Conservation (phyloP, 1,140 invertebrate genomes). For the Brevipalpus yothersi region DNA sequence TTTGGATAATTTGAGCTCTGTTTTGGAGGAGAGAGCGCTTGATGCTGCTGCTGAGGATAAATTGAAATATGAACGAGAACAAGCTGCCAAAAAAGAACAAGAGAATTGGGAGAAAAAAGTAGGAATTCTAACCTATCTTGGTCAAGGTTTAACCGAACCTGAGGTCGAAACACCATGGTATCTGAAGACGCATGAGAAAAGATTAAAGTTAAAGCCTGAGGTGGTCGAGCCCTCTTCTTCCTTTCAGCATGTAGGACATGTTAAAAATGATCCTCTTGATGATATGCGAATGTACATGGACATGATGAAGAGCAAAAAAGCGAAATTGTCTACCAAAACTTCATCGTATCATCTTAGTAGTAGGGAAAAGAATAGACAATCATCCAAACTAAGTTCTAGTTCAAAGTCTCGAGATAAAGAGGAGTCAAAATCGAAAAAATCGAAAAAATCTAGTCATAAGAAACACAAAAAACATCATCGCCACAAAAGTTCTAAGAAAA, state of each 20-base stretch:
- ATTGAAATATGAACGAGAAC: conserved; percentile 60
- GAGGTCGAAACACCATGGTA: conserved; percentile 13
- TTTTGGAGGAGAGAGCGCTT: background rate
- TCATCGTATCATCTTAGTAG: conserved; percentile 12
- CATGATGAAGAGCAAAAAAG: conserved; percentile 6
- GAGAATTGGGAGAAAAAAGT: conserved; percentile 96
- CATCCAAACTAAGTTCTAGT: background rate
- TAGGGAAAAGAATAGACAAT: background rate
- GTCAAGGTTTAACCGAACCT: conserved; percentile 69
- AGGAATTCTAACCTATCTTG: conserved; percentile 81
- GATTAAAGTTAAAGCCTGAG: background rate
- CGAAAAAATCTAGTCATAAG: conserved; percentile 16
- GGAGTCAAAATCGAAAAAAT: conserved; percentile 15
- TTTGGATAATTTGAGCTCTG: conserved; percentile 1
- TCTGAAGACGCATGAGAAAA: conserved; percentile 6
- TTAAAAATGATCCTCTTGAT: conserved; percentile 39
- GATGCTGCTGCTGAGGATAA: conserved; percentile 11
- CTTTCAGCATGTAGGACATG: background rate
- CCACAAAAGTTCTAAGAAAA: conserved; percentile 15
- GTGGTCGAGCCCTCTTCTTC: background rate
- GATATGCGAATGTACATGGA: conserved; percentile 34
- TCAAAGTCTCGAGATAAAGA: conserved; percentile 3
- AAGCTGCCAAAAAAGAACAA: conserved; percentile 67
- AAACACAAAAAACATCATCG: conserved; percentile 19
- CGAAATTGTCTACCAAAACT: background rate